Percentiles rank a stretch among this genome's conserved stretches.
Evolutionary conservation across 2,888 invertebrate species (phyloP).

Genomic region (Lordiphosa andalusiaca): DNA sequence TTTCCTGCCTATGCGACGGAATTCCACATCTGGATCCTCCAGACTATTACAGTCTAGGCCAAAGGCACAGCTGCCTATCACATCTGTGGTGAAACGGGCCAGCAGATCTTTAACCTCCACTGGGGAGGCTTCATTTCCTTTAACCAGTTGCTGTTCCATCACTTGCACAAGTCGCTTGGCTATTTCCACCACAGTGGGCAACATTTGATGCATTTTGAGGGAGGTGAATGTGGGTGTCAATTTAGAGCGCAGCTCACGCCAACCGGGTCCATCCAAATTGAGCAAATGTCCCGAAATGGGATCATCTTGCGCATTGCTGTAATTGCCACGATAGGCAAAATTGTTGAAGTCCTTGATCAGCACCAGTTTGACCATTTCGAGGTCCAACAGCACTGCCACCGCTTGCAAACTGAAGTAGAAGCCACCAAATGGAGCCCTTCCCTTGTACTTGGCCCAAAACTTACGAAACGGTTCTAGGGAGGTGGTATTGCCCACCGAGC

Average conservation of each 20-base stretch:
- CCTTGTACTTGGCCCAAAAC: slow-evolving; percentile 68
- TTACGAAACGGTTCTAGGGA: slow-evolving; percentile 53
- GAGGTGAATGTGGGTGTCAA: slow-evolving; percentile 81
- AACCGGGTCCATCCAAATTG: slow-evolving; percentile 78
- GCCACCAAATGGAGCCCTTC: slow-evolving; percentile 62
- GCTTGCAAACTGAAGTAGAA: slow-evolving; percentile 66
- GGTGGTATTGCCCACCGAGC: slow-evolving; percentile 53
- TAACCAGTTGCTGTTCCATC: slow-evolving; percentile 45
- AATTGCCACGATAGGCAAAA: slow-evolving; percentile 77
- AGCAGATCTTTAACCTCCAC: slow-evolving; percentile 80
- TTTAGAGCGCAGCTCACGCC: slow-evolving; percentile 81
- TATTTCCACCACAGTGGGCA: slow-evolving; percentile 78
- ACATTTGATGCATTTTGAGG: slow-evolving; percentile 81
- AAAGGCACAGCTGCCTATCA: slow-evolving; percentile 81
- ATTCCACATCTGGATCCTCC: slow-evolving; percentile 77
- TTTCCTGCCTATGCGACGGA: slow-evolving; percentile 71
- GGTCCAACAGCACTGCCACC: slow-evolving; percentile 60
- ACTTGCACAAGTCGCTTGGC: slow-evolving; percentile 64
- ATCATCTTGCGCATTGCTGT: slow-evolving; percentile 76
- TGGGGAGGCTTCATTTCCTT: slow-evolving; percentile 16
- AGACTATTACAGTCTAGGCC: slow-evolving; percentile 81
- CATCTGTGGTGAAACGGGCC: slow-evolving; percentile 81
- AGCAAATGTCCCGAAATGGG: slow-evolving; percentile 79
- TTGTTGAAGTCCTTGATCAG: slow-evolving; percentile 79
- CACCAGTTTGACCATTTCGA: slow-evolving; percentile 77